phyloP scores from a whole-genome alignment of 2,113 vertebrate species.

The Verasper variegatus region DNA sequence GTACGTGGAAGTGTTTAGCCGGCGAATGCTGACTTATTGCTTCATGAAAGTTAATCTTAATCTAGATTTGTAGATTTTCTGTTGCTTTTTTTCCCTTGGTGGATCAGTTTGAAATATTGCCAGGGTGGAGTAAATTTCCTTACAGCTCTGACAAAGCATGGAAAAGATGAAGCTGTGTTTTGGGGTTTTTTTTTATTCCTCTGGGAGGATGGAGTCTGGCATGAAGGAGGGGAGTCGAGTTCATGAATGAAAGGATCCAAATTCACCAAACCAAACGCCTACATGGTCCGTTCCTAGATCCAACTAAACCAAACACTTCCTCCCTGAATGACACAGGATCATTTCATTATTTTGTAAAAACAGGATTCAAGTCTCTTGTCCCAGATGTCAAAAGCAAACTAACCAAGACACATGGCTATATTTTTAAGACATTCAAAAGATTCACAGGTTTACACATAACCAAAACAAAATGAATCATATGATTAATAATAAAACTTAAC shows the following conservation, averaged over 20 bases:
- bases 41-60: conserved; percentile 48
- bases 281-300: conserved; percentile 15
- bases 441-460: too few relatives aligned
- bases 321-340: conserved; percentile 4
- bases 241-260: conserved; percentile 46
- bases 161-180: conserved; percentile 29
- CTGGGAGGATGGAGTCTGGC: conserved; percentile 22
- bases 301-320: conserved; percentile 14
- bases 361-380: conserved; percentile 1
- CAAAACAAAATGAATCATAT: too few relatives aligned
- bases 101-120: conserved; percentile 56
- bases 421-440: too few relatives aligned
- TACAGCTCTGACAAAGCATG: conserved; percentile 52
- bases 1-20: conserved; percentile 46
- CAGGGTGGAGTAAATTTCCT: conserved; percentile 48
- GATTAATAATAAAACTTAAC: too few relatives aligned
- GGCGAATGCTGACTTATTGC: conserved; percentile 53
- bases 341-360: background rate
- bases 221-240: conserved; percentile 17
- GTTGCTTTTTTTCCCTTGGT: conserved; percentile 9
- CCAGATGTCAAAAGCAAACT: background rate
- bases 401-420: too few relatives aligned
- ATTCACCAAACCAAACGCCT: conserved; percentile 20
- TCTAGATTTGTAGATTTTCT: conserved; percentile 41
- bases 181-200: conserved; percentile 15